Base-by-base conservation (phyloP, 2,888 invertebrate species). In the Amblyjoppa fuscipennis region DNA sequence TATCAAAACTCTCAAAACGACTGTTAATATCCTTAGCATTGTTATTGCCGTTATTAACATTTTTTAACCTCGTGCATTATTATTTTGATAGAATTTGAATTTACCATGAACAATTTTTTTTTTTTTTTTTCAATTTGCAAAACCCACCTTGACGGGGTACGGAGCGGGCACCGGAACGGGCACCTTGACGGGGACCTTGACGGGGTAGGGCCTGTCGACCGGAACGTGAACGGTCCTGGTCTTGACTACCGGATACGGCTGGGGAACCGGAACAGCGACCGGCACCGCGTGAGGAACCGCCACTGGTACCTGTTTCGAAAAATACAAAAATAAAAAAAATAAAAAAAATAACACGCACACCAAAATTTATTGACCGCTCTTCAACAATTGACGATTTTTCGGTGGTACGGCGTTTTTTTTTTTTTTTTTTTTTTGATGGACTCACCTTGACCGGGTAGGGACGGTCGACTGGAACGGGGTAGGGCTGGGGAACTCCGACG, bases 131-230 rank as follows among this genome's bases (percentile, higher is more conserved):
- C 6, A n/a, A 41, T 59, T 66, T 45, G 49, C 64, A 64, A 73
- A 20, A 64, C 80, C 87, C 56, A 90, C 90, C 83, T 90, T 90
- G 66, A 92, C 91, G 9, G 91, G 91, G 87, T 91, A 91, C n/a
- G 90, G 89, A 49, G 87, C 87, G 31, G 91, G 91, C 5, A 92
- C 91, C 0, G 95, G 95, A 31, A 95, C 95, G 2, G 95, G 95
- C 25, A 96, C 96, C 90, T 94, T 94, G 28, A 95, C 94, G 59
- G 95, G 95, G 66, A 95, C 95, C 84, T 94, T 92, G 6, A 95
- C 94, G 34, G 94, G 94, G 88, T 93, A 94, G 11, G 95, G 95
- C 86, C 94, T 94, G 87, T 95, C 95, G 53, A 95, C 95, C 77
- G 95, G 95, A 56, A 95, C 94, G 11, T 94, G 87, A 75, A 95